Evolutionary conservation across 2,797 vertebrate species (phyloP), one percentile per base, ranked within the genome.

Genomic region (Sebastes cheni): DNA sequence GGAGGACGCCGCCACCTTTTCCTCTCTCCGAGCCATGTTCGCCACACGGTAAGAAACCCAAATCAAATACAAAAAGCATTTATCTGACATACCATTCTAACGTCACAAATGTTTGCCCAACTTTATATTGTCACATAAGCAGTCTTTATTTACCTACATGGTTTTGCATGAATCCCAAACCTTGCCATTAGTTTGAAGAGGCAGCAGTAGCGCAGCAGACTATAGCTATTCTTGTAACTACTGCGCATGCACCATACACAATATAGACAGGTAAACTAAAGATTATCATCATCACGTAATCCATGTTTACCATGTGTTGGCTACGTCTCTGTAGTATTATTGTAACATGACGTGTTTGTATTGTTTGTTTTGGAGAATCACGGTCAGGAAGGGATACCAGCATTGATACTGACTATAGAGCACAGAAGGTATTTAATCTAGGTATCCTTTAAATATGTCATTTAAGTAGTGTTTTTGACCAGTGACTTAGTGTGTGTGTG

Each of bases 1-100:
- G 86, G 97, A 99, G 82, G 98, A 99, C 0, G 98, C 98, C 0
- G 98, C 98, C 87, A 99, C 98, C 82, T 99, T 99, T 82, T 99
- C 98, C 77, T 99, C 98, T 0, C 95, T 99, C 68, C 95, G 98
- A 1, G 98, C 98, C 42, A 99, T 99, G 98, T 99, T 99, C 60
- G 98, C 98, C 80, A 99, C 98, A 83, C 97, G 98, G 98, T 97
- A 90, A 92, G 89, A 65, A 67, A 54, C 20, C n/a, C 50, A 50
- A 4, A 50, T 20, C 18, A 18, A 50, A 50, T 8, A 50, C 18
- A 20, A 20, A 13, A 50, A 50, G 18, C 46, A 50, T 50, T 50
- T 20, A 60, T 46, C 20, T 13, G 29, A 69, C 25, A 20, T 46
- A 56, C 23, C 13, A 0, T 55, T 13, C 52, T 56, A 13, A 56